Evolutionary conservation across 1,140 invertebrate species (phyloP), one percentile per base, ranked within the genome.

Genomic region (Triops cancriformis): DNA sequence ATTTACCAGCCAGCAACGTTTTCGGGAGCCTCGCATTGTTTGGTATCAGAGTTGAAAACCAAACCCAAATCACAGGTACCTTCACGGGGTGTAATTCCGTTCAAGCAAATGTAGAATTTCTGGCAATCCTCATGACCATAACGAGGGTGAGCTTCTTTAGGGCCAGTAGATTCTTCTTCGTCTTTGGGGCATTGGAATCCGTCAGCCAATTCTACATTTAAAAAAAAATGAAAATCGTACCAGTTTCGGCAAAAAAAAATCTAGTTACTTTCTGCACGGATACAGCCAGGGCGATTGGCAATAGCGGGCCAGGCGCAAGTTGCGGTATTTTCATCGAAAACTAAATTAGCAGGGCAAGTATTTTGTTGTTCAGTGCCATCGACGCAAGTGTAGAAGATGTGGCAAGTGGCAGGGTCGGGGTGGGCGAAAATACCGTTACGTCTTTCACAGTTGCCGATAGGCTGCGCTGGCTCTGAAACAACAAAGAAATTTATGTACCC

Each of bases 351-450:
- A 0, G 94, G 94, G 83, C 94, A 96, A 51, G 89, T 91, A 81
- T 91, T 92, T 83, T 93, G 91, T 51, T 88, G 91, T 41, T 90
- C 88, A 41, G 93, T 91, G 26, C 94, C 94, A 77, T 94, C 91
- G 80, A 94, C 94, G 83, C 94, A 96, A 84, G 94, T 94, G 87
- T 88, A 94, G 88, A 95, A 96, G 74, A 93, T 85, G 82, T 94
- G 91, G 86, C 94, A 96, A 3, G 93, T 88, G 1, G 88, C 83
- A 12, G 90, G 84, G 80, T 95, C 92, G 4, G 93, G 92, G 86
- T 96, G 93, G 2, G 92, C 90, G 85, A 94, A 96, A 88, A 94
- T 94, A 7, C 94, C 94, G 83, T 95, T 95, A 81, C 89, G 88
- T 78, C 94, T 88, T 6, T 93, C 93, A 82, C 94, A 96, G 75